Percentiles rank a stretch among this genome's conserved stretches.
Conservation (phyloP, 2,797 vertebrate species). For the Alauda arvensis region DNA sequence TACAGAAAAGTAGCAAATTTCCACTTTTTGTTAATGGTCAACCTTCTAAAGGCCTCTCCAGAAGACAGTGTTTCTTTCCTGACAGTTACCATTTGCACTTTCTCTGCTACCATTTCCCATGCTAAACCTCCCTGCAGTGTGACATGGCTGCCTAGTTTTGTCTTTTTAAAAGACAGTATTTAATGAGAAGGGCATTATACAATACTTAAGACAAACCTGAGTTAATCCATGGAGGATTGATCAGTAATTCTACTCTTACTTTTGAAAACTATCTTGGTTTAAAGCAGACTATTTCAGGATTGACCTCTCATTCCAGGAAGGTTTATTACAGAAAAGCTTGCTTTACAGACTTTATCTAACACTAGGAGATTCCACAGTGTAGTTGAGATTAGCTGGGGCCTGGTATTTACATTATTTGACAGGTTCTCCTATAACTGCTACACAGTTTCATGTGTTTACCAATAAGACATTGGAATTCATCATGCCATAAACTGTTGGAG, state of each 20-base stretch:
- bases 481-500: neutral
- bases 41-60: neutral
- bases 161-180: neutral
- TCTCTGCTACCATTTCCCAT: neutral
- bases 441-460: slow-evolving; percentile 4
- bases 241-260: neutral
- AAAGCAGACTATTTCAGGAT: neutral
- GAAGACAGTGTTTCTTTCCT: neutral
- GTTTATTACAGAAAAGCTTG: neutral
- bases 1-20: slow-evolving; percentile 31
- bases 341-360: neutral
- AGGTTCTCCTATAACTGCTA: neutral
- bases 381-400: neutral
- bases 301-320: neutral
- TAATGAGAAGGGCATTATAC: neutral
- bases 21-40: slow-evolving; percentile 22
- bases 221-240: neutral
- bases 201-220: neutral
- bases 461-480: neutral
- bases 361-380: neutral
- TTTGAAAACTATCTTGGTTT: neutral
- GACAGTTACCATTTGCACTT: neutral
- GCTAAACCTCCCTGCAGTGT: neutral
- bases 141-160: neutral
- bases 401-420: slow-evolving; percentile 15